These are phyloP conservation scores for Leptogaster cylindrica DNA, from an alignment of 2,888 invertebrate genomes.

Conservation along the genomic window DNA sequence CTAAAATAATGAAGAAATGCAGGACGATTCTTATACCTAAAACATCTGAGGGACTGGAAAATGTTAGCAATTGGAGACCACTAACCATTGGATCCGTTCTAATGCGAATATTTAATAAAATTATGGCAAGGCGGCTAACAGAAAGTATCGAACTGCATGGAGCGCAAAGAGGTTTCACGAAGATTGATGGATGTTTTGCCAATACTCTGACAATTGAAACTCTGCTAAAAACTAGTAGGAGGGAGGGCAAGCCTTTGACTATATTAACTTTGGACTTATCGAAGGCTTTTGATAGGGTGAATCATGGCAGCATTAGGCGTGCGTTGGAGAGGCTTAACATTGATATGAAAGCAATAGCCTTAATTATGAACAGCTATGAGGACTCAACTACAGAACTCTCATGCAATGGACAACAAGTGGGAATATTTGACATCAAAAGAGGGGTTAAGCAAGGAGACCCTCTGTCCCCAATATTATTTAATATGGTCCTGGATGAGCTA, in stretches of 20 bases:
- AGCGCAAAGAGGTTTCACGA: background rate
- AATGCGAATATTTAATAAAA: background rate
- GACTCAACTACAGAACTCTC: background rate
- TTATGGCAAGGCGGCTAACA: background rate
- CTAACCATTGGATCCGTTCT: background rate
- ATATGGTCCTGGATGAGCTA: background rate
- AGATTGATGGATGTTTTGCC: constrained; percentile 8
- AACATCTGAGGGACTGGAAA: background rate
- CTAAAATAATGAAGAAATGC: background rate
- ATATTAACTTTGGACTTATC: background rate
- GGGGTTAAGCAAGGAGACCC: constrained; percentile 1
- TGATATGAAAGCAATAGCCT: background rate
- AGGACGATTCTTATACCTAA: background rate
- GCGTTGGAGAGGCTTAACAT: background rate
- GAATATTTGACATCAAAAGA: background rate
- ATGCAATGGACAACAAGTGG: background rate
- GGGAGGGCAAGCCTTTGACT: background rate
- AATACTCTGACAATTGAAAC: background rate
- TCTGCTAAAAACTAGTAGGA: background rate
- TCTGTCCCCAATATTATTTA: background rate
- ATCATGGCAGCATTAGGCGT: background rate
- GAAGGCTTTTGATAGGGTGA: background rate
- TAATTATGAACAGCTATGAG: background rate
- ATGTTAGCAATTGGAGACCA: background rate
- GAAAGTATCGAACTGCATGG: background rate